These are phyloP conservation scores for Tryphoninae sp. DNA, from an alignment of 2,888 invertebrate genomes.

Conservation along the genomic window DNA sequence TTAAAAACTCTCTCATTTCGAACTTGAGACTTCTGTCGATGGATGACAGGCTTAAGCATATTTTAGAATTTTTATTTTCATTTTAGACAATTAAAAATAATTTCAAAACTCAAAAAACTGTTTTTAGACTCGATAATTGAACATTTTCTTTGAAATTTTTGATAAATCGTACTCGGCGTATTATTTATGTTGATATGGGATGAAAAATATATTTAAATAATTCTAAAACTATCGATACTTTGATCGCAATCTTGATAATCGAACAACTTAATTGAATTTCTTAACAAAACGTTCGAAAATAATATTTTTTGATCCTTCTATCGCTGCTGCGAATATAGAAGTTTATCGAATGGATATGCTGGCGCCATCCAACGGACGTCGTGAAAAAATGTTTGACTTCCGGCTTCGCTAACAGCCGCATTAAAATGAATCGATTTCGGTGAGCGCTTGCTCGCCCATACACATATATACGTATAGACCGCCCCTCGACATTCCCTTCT, in stretches of 20 bases:
- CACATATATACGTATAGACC: constrained; percentile 7
- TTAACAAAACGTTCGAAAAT: not conserved
- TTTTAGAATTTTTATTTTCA: not conserved
- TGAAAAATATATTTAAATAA: no score
- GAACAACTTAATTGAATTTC: not conserved
- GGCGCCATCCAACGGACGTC: constrained; percentile 74
- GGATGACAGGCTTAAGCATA: no score
- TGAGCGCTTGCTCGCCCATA: constrained; percentile 53
- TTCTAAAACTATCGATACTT: no score
- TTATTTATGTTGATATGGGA: no score
- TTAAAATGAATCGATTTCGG: constrained; percentile 60
- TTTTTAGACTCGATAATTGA: no score
- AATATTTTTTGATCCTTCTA: not conserved
- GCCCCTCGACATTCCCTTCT: constrained; percentile 57
- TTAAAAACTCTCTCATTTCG: no score
- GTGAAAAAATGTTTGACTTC: constrained; percentile 68
- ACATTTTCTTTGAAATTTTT: no score
- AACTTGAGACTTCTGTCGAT: no score
- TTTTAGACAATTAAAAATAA: not conserved
- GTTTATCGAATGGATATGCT: constrained; percentile 60
- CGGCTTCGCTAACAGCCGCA: constrained; percentile 65
- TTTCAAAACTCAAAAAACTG: not conserved
- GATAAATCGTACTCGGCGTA: no score
- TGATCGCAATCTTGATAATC: no score
- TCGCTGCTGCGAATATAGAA: not conserved